phyloP scores from a whole-genome alignment of 2,888 invertebrate genomes.

The Parnassius apollo region DNA sequence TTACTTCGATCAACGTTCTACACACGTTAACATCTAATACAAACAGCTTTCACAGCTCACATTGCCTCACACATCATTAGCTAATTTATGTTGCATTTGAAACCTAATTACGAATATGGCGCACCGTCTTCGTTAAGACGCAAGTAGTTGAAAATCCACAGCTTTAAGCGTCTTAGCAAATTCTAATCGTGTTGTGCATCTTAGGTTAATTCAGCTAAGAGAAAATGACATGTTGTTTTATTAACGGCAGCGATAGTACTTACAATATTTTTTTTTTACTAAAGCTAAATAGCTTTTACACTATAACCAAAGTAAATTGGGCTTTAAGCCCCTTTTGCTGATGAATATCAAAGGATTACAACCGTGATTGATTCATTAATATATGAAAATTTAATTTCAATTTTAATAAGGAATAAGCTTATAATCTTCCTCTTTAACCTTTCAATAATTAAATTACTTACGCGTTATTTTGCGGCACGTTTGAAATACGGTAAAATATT shows the following conservation, averaged over 20 bases:
- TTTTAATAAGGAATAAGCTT: constrained; percentile 24
- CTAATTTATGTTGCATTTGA: constrained; percentile 68
- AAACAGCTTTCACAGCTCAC: constrained; percentile 38
- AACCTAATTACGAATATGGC: constrained; percentile 61
- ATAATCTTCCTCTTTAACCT: constrained; percentile 10
- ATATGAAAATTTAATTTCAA: constrained; percentile 25
- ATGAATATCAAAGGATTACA: constrained; percentile 22
- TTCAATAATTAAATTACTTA: too few species aligned
- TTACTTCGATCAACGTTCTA: constrained; percentile 52
- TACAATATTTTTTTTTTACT: background rate
- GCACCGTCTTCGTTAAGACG: constrained; percentile 41
- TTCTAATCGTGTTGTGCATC: constrained; percentile 8
- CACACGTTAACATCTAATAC: constrained; percentile 42
- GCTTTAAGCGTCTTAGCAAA: constrained; percentile 33
- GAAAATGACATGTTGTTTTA: background rate
- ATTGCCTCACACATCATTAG: constrained; percentile 65
- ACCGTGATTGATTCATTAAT: constrained; percentile 25
- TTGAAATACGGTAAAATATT: constrained; percentile 3
- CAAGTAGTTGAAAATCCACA: constrained; percentile 27
- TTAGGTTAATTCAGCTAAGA: constrained; percentile 4
- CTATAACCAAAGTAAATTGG: constrained; percentile 23
- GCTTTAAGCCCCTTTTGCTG: constrained; percentile 20
- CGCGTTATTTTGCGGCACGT: too few species aligned
- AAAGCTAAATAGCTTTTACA: constrained; percentile 16
- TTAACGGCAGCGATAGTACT: too few species aligned